Evolutionary conservation across 2,113 vertebrate species (phyloP).

Genomic region (Callorhinus ursinus): DNA sequence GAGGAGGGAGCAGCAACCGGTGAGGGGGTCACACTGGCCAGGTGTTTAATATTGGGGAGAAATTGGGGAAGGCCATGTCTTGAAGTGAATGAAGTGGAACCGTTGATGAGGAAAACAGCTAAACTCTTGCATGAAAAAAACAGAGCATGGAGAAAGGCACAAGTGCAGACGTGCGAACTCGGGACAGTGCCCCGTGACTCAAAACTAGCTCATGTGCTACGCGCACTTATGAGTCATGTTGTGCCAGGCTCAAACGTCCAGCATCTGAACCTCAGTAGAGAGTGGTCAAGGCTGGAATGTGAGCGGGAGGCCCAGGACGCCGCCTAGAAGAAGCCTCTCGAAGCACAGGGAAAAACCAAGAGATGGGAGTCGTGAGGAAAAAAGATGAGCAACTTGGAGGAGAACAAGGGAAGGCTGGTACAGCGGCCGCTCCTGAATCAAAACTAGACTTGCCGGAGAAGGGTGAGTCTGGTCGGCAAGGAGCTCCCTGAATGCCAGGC

Average conservation of each 20-base stretch:
- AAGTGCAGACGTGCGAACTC: fast-evolving
- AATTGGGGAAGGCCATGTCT: background rate
- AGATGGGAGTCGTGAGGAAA: background rate
- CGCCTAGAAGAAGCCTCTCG: background rate
- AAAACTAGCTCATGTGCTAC: background rate
- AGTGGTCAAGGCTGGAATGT: too few relatives aligned
- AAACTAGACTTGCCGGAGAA: fast-evolving
- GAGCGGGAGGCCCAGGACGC: background rate
- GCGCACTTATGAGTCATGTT: background rate
- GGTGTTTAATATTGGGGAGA: background rate
- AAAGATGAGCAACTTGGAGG: background rate
- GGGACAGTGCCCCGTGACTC: fast-evolving
- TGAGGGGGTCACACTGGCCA: background rate
- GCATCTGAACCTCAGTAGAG: background rate
- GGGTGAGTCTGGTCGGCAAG: background rate
- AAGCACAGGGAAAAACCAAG: background rate
- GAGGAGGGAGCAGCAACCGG: background rate
- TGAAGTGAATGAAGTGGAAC: background rate
- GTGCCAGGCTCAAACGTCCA: background rate
- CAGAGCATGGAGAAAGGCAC: too few relatives aligned
- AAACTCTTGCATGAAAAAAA: background rate
- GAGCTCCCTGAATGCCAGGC: background rate
- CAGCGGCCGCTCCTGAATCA: fast-evolving
- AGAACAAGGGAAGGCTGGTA: background rate
- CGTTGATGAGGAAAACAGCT: background rate